A percentile compares a stretch with the other conserved stretches of the same genome.
These are phyloP conservation scores for Dicroscelio sp. DNA, from an alignment of 2,888 invertebrate genomes.

Conservation along the genomic window DNA sequence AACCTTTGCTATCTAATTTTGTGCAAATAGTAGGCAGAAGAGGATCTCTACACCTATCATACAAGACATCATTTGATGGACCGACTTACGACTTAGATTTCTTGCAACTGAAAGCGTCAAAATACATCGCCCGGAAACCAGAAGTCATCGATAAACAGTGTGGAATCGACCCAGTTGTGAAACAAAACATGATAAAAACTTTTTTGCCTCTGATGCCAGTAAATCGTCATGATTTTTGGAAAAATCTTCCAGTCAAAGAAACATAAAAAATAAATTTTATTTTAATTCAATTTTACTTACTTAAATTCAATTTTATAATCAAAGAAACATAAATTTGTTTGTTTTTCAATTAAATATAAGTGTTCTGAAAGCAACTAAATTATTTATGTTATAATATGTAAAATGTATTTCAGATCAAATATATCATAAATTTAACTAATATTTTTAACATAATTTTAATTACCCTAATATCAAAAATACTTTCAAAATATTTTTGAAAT, in stretches of 20 bases:
- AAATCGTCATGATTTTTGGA: slow-evolving; percentile 53
- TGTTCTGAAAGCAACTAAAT: too few species aligned
- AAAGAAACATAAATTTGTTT: background rate
- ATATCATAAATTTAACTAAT: too few species aligned
- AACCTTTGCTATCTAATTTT: slow-evolving; percentile 1
- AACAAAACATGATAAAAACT: slow-evolving; percentile 23
- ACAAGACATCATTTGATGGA: slow-evolving; percentile 34
- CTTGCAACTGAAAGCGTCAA: slow-evolving; percentile 29
- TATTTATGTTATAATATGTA: too few species aligned
- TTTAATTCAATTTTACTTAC: background rate
- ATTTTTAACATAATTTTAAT: too few species aligned
- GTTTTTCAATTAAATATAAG: too few species aligned
- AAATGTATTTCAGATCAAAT: too few species aligned
- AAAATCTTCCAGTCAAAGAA: background rate
- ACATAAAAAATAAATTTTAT: background rate
- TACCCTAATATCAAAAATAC: too few species aligned
- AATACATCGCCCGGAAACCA: slow-evolving; percentile 5
- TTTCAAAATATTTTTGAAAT: too few species aligned
- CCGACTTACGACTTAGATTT: slow-evolving; percentile 15
- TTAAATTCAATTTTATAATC: background rate
- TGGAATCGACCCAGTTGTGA: background rate
- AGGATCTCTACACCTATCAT: slow-evolving; percentile 14
- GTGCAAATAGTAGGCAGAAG: slow-evolving; percentile 22
- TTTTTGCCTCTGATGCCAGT: slow-evolving; percentile 41
- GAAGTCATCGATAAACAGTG: slow-evolving; percentile 10